Evolutionary conservation across 2,797 vertebrate species (phyloP), one percentile per base, ranked within the genome.

Genomic region (Myotis pilosus): DNA sequence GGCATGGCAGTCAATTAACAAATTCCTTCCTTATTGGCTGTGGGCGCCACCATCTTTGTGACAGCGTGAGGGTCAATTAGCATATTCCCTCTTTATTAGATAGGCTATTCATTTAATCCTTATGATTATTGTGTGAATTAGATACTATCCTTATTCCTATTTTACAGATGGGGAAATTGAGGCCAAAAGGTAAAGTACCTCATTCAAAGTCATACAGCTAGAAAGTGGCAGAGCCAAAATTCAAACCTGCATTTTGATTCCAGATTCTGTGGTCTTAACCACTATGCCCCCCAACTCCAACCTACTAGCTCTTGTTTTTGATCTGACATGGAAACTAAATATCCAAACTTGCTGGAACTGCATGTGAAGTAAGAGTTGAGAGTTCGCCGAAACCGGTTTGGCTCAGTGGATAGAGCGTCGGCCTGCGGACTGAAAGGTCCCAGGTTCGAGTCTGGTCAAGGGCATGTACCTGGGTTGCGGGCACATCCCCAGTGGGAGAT

Each of bases 101-200:
- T 47, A 47, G 47, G 47, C 13, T 47, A 47, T 47, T 47, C 47
- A 13, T 47, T 47, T 47, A 47, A 47, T 47, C 47, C 47, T 94
- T 84, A 47, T 49, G 47, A 76, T 53, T 66, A 80, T 30, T 80
- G 11, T 75, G 33, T 75, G 38, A 94, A 89, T 75, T 80, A 94
- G 79, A 69, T 72, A 60, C 76, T 36, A 12, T 78, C 91, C 84
- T 55, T 71, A 78, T 78, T 60, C 53, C 22, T 72, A 68, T 75
- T 94, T 92, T 72, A 87, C 7, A 83, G 51, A 57, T 89, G 64
- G 92, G 30, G 66, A 82, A 85, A 72, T 23, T 30, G 23, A 92
- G 36, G 38, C 64, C 64, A 82, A 81, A 94, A 69, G 7, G 17
- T 69, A 41, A 66, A 92, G 47, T 68, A 19, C 10, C 4, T 87